Evolutionary conservation across 2,888 invertebrate species (phyloP), one percentile per base, ranked within the genome.

Genomic region (Linnaemya tessellans): DNA sequence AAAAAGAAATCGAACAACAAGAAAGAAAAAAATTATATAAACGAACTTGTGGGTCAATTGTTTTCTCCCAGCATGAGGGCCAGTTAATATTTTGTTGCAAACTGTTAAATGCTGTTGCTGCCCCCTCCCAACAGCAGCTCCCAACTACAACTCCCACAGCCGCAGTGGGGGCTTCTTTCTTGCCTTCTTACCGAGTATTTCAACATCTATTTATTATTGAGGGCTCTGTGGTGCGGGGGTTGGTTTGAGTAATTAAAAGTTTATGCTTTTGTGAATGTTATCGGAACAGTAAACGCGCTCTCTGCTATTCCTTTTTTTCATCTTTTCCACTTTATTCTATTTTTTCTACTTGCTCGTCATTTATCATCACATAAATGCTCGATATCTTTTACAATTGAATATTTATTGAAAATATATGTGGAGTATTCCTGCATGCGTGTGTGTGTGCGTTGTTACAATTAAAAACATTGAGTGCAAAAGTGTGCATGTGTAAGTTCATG

Each of bases 161-260:
- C 22, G 3, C 46, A 4, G 46, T 25, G 8, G n/a, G 49, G 13
- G 13, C 13, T 58, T 35, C 35, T 20, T 58, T 49, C 30, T 30
- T 30, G 2, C 30, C 5, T 68, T 22, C 43, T 41, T 60, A n/a
- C n/a, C n/a, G n/a, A n/a, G n/a, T n/a, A 18, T 65, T 65, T 54
- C 20, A 41, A 56, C 54, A 25, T 38, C 18, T 65, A 75, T 54
- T 75, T 65, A 65, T 54, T 18, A 41, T 20, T 60, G 49, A 60
- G 71, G 22, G 15, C 18, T 30, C 20, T 3, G 20, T 10, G 67
- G 38, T 13, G 65, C 43, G n/a, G 11, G 73, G 73, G 8, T 58
- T 82, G 82, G 85, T 85, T 85, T 85, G 82, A 80, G 82, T 85
- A 85, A 85, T 85, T 85, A 85, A 85, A 85, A 85, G 79, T 85